A percentile compares a stretch with the other conserved stretches of the same genome.
phyloP scores from a whole-genome alignment of 1,140 invertebrate species.

The Drosophila orosa region DNA sequence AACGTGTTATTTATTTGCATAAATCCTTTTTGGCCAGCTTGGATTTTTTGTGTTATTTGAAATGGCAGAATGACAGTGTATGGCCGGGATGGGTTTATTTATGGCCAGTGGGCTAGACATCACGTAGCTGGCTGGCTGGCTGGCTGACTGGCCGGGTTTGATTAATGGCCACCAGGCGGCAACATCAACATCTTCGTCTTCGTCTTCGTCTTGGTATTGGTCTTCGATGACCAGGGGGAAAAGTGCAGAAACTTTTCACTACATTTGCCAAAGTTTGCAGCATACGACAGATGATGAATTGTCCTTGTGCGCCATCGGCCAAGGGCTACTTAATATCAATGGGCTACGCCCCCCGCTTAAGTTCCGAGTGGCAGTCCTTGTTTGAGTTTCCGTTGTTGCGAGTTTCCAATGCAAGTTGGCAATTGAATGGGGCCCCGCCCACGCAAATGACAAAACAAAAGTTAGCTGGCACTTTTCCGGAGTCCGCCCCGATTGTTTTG shows the following conservation, averaged over 20 bases:
- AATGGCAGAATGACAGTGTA: constrained; percentile 8
- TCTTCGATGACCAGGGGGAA: constrained; percentile 42
- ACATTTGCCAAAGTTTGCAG: constrained; percentile 50
- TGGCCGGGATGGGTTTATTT: constrained; percentile 54
- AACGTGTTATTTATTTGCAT: constrained; percentile 53
- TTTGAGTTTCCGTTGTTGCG: constrained; percentile 39
- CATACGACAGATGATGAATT: constrained; percentile 47
- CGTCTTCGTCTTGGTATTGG: constrained; percentile 33
- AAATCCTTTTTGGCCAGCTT: constrained; percentile 47
- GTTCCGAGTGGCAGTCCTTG: constrained; percentile 13
- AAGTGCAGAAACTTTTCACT: constrained; percentile 54
- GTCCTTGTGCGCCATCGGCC: constrained; percentile 30
- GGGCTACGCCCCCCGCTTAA: constrained; percentile 7
- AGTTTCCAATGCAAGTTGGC: constrained; percentile 69
- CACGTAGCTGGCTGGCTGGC: constrained; percentile 50
- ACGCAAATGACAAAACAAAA: constrained; percentile 50
- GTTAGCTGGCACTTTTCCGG: constrained; percentile 28
- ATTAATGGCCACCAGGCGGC: constrained; percentile 68
- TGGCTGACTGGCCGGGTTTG: constrained; percentile 41
- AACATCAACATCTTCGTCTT: constrained; percentile 52
- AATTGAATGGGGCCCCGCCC: constrained; percentile 70
- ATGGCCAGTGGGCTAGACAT: constrained; percentile 59
- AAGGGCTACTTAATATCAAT: constrained; percentile 60
- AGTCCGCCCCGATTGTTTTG: constrained; percentile 58
- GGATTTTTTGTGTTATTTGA: constrained; percentile 14